Base-by-base conservation (phyloP, 2,888 invertebrate species). In the Ophioninae sp. region DNA sequence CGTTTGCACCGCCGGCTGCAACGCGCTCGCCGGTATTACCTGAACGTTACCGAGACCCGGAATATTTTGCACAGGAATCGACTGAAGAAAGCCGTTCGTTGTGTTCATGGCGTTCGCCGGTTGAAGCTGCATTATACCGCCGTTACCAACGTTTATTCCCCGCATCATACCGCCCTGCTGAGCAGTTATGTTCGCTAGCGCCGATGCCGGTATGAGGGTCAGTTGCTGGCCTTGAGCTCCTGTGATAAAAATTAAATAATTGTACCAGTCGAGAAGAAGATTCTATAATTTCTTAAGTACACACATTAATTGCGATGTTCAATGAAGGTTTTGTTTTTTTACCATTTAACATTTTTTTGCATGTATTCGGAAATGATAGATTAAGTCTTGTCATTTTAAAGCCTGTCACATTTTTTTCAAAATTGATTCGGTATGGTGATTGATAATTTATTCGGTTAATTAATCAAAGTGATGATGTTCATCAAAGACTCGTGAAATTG, bases 21-120 rank as follows among this genome's bases (percentile, higher is more conserved):
- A 90, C 0, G 95, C 95, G 87, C 95, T 94, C 6, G 96, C 95
- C 44, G 96, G 96, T 82, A 97, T 96, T 37, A 97, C 94, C 93
- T 98, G 98, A 20, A 98, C 97, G 87, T 97, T 96, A 5, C 96
- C 96, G 67, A 96, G 90, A 1, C 97, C 97, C 82, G 96, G 96
- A 86, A 97, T 95, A 87, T 96, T 96, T 91, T 96, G 97, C 84
- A 97, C 95, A 6, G 95, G 95, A 89, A 96, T 95, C 56, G 96
- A 94, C 89, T 95, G 95, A 6, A 95, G 91, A 84, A 93, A 92
- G 10, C 93, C 92, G 39, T 92, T 93, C 0, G 93, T 89, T 64
- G 94, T 93, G 80, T 93, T 92, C 88, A 94, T 93, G 84, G 94
- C 93, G 7, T 93, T 92, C 59, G 93, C 93, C 69, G 93, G 92